These are phyloP conservation scores for Lucilia sericata DNA, from an alignment of 1,140 invertebrate species.

Conservation along the genomic window DNA sequence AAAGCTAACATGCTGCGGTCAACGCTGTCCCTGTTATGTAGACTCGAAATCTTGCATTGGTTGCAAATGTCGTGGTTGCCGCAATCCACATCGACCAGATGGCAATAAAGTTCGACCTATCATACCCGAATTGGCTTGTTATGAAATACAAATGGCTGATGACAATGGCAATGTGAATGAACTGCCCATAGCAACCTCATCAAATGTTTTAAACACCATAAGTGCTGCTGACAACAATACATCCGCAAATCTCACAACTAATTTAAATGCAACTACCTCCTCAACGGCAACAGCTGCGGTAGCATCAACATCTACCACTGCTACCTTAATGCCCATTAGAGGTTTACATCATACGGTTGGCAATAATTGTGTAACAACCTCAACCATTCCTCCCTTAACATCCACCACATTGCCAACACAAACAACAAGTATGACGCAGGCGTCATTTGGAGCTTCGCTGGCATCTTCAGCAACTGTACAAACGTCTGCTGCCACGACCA, in stretches of 20 bases:
- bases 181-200: constrained; percentile 18
- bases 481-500: neutral
- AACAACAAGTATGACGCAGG: constrained; percentile 30
- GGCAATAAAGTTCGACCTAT: constrained; percentile 81
- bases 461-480: constrained; percentile 29
- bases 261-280: constrained; percentile 21
- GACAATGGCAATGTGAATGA: constrained; percentile 45
- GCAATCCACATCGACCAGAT: constrained; percentile 87
- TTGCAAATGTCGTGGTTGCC: constrained; percentile 90
- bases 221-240: neutral
- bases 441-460: neutral
- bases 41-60: constrained; percentile 86
- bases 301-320: constrained; percentile 9
- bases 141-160: constrained; percentile 51
- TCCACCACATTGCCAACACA: neutral
- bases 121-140: constrained; percentile 71
- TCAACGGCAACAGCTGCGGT: constrained; percentile 4
- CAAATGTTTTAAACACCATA: neutral
- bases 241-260: neutral
- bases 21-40: constrained; percentile 93
- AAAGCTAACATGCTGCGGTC: constrained; percentile 91
- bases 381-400: constrained; percentile 1
- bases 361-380: constrained; percentile 32
- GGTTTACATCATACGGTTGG: neutral
- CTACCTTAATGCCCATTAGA: neutral